Evolutionary conservation across 1,140 invertebrate genomes (phyloP).

Genomic region (Arctopsyche grandis): DNA sequence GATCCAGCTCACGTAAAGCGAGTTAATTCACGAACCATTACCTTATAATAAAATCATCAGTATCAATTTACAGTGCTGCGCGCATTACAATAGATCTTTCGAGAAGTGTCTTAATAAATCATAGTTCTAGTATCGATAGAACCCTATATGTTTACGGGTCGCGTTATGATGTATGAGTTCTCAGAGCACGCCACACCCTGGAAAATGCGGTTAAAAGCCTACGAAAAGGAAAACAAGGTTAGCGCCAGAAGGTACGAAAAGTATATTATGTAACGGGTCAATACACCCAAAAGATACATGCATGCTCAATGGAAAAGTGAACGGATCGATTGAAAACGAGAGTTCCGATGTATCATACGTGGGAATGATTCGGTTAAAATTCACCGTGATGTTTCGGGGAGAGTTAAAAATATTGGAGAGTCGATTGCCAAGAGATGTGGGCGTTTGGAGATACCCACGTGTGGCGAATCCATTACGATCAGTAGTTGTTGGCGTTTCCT

Average conservation of each 20-base stretch:
- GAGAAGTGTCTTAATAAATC: not conserved
- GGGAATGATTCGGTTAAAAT: not conserved
- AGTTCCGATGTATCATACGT: not conserved
- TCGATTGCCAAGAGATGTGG: not conserved
- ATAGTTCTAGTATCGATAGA: not conserved
- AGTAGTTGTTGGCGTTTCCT: not conserved
- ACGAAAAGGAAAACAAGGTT: not conserved
- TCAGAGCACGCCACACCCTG: not conserved
- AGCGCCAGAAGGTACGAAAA: not conserved
- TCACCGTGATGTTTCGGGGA: not conserved
- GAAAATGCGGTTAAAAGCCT: not conserved
- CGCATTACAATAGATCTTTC: not conserved
- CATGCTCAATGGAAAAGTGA: not conserved
- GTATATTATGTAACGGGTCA: not conserved
- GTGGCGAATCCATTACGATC: not conserved
- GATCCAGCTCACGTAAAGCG: not conserved
- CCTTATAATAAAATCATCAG: not conserved
- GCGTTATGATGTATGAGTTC: not conserved
- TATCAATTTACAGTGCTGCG: not conserved
- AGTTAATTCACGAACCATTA: not conserved
- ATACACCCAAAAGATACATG: not conserved
- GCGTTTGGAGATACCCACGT: constrained; percentile 2
- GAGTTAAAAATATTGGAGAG: not conserved
- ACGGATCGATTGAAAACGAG: not conserved
- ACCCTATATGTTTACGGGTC: not conserved